Percentiles rank a stretch among this genome's conserved stretches.
These are phyloP conservation scores for Ploceus nigricollis DNA, from an alignment of 2,113 vertebrate species.

Conservation along the genomic window DNA sequence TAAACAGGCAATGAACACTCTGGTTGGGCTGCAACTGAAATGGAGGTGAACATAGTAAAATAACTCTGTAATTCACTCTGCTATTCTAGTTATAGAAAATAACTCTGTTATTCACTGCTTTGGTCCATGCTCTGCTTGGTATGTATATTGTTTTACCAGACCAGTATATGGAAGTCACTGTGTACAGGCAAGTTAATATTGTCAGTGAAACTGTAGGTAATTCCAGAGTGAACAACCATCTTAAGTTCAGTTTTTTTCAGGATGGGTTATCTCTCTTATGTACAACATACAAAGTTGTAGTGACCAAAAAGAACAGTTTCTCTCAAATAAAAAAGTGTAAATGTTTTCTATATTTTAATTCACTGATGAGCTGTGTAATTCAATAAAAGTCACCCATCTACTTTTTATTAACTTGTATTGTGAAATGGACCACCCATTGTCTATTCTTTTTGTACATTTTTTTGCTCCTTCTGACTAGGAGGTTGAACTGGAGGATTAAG, in stretches of 20 bases:
- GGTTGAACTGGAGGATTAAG: neutral
- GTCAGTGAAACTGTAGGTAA: neutral
- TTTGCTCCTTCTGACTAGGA: neutral
- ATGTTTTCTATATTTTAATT: neutral
- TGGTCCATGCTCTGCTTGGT: neutral
- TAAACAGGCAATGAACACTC: neutral
- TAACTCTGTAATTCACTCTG: neutral
- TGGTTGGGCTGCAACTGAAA: neutral
- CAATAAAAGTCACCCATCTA: neutral
- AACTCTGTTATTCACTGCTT: neutral
- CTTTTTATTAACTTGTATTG: neutral
- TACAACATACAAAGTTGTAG: neutral
- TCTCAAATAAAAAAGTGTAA: neutral
- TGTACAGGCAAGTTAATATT: neutral
- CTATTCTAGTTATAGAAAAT: too few species aligned
- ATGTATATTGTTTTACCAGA: neutral
- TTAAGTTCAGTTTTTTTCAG: neutral
- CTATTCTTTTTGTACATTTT: neutral
- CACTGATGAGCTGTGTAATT: neutral
- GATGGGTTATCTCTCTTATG: neutral
- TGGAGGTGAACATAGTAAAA: too few species aligned
- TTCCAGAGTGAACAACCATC: neutral
- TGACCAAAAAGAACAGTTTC: neutral
- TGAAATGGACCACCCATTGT: neutral
- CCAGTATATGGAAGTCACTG: neutral